These are phyloP conservation scores for Ceratitis capitata DNA, from an alignment of 1,140 invertebrate genomes.

Conservation along the genomic window DNA sequence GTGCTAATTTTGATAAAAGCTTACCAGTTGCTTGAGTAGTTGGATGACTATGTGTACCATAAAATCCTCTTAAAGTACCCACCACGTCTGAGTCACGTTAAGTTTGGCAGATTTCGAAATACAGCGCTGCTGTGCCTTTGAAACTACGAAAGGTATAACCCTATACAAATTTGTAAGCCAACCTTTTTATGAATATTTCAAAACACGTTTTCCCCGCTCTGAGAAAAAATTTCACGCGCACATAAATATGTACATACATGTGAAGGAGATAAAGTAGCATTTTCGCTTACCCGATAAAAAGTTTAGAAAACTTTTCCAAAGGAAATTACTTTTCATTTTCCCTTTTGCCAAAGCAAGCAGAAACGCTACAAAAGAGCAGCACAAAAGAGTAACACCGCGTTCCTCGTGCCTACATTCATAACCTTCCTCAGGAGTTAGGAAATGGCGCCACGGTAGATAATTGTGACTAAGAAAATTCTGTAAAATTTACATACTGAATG, in stretches of 20 bases:
- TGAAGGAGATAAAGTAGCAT: background rate
- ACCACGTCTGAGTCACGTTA: too few relatives aligned
- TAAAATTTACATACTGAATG: slow-evolving; percentile 23
- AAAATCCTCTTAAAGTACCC: too few relatives aligned
- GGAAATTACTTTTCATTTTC: background rate
- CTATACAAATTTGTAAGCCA: too few relatives aligned
- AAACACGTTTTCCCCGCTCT: background rate
- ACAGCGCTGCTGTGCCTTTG: too few relatives aligned
- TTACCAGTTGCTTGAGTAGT: too few relatives aligned
- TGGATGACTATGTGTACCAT: too few relatives aligned
- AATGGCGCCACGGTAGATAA: background rate
- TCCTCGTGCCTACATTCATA: background rate
- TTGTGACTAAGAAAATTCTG: background rate
- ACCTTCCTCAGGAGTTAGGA: background rate
- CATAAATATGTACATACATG: too few relatives aligned
- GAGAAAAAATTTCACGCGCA: too few relatives aligned
- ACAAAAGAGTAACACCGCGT: background rate
- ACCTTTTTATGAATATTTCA: too few relatives aligned
- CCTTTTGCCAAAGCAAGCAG: background rate
- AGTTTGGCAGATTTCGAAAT: too few relatives aligned
- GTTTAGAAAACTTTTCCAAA: slow-evolving; percentile 12
- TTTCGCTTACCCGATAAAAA: slow-evolving; percentile 16
- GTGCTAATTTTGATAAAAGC: too few relatives aligned
- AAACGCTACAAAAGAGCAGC: background rate
- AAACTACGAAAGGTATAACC: too few relatives aligned